phyloP scores from a whole-genome alignment of 2,113 vertebrate species.

The Stictonetta naevosa region DNA sequence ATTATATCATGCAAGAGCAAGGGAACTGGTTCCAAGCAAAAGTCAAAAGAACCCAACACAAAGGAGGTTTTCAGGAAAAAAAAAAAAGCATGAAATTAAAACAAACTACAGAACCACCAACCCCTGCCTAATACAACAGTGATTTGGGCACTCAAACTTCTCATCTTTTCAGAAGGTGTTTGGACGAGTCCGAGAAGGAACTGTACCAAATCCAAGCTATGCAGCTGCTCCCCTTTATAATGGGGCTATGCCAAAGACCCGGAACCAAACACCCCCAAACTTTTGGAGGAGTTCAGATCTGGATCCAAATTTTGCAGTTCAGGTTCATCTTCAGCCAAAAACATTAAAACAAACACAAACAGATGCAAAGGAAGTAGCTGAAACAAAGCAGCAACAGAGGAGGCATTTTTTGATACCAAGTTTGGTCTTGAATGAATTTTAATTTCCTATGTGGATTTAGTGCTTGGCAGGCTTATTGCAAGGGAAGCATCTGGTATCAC shows the following conservation, averaged over 20 bases:
- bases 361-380: constrained; percentile 60
- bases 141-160: background rate
- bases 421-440: background rate
- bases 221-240: constrained; percentile 49
- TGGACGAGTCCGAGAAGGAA: background rate
- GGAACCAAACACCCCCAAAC: constrained; percentile 46
- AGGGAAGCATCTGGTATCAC: constrained; percentile 47
- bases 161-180: background rate
- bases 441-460: constrained; percentile 31
- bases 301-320: constrained; percentile 15
- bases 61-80: background rate
- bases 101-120: background rate
- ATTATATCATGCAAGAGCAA: background rate
- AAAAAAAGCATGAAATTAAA: background rate
- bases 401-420: constrained; percentile 30
- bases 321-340: background rate
- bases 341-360: constrained; percentile 28
- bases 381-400: constrained; percentile 45
- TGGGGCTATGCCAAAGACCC: constrained; percentile 27
- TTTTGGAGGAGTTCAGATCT: constrained; percentile 18
- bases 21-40: background rate
- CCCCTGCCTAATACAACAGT: background rate
- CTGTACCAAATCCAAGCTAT: constrained; percentile 47
- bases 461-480: constrained; percentile 39
- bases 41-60: background rate